These are phyloP conservation scores for Tachina fera DNA, from an alignment of 2,888 invertebrate species.

Conservation along the genomic window DNA sequence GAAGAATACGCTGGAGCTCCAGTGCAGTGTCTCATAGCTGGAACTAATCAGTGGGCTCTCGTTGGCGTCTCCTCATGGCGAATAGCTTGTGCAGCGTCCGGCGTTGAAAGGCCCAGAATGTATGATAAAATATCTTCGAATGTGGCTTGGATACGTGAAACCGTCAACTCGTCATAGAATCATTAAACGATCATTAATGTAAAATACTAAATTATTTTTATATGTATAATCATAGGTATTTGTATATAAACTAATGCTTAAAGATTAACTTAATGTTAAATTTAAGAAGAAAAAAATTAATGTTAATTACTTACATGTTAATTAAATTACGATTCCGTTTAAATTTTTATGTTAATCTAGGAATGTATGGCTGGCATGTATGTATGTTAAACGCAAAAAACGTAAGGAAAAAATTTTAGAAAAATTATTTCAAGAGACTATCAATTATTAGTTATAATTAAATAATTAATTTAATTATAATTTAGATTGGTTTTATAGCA, in stretches of 20 bases:
- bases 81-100: conserved; percentile 91
- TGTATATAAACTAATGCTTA: conserved; percentile 56
- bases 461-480: too few relatives aligned
- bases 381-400: background rate
- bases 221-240: conserved; percentile 42
- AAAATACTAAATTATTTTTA: conserved; percentile 48
- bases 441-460: too few relatives aligned
- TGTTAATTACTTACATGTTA: background rate
- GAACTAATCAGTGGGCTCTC: conserved; percentile 90
- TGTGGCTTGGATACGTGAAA: conserved; percentile 92
- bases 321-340: conserved; percentile 14
- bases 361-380: too few relatives aligned
- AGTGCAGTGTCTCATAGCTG: conserved; percentile 90
- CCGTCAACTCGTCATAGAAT: conserved; percentile 84
- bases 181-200: conserved; percentile 7
- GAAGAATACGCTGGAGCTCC: conserved; percentile 95
- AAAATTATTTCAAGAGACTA: background rate
- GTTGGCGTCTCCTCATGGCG: conserved; percentile 93
- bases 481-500: too few relatives aligned
- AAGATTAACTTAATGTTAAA: conserved; percentile 3
- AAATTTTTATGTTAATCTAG: background rate
- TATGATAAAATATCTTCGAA: conserved; percentile 93
- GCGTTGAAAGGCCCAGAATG: conserved; percentile 90
- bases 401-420: background rate
- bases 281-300: conserved; percentile 33